These are phyloP conservation scores for Atopsyche davidsoni DNA, from an alignment of 1,140 invertebrate species.

Conservation along the genomic window DNA sequence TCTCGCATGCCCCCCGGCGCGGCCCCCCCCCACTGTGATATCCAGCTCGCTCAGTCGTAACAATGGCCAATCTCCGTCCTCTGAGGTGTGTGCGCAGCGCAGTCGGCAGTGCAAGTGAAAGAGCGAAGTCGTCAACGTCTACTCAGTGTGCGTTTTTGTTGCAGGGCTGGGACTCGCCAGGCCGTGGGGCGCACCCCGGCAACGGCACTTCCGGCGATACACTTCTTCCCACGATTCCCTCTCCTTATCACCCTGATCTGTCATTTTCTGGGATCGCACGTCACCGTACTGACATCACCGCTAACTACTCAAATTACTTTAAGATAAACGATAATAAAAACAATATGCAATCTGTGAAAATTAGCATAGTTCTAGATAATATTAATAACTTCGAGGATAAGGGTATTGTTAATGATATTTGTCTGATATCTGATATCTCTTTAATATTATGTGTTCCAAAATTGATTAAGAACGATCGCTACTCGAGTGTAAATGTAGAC, in stretches of 20 bases:
- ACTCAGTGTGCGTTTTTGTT: constrained; percentile 30
- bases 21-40: constrained; percentile 64
- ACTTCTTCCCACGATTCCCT: constrained; percentile 21
- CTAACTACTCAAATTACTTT: constrained; percentile 52
- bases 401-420: constrained; percentile 50
- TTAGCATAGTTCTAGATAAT: constrained; percentile 50
- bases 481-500: constrained; percentile 49
- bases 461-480: constrained; percentile 50
- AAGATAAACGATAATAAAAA: constrained; percentile 53
- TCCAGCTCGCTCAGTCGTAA: constrained; percentile 58
- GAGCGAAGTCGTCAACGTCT: neutral
- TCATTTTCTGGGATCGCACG: constrained; percentile 20
- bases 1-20: constrained; percentile 36
- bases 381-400: constrained; percentile 51
- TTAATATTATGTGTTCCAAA: constrained; percentile 54
- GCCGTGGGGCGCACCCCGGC: constrained; percentile 44
- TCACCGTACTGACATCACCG: constrained; percentile 37
- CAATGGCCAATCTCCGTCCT: constrained; percentile 42
- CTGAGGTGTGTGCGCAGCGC: constrained; percentile 36
- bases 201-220: constrained; percentile 34
- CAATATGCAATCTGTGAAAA: constrained; percentile 62
- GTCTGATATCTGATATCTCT: constrained; percentile 59
- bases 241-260: constrained; percentile 18
- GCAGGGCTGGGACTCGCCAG: constrained; percentile 46
- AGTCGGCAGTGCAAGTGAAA: constrained; percentile 9